These are phyloP conservation scores for Diogma glabrata DNA, from an alignment of 2,888 invertebrate genomes.

Conservation along the genomic window DNA sequence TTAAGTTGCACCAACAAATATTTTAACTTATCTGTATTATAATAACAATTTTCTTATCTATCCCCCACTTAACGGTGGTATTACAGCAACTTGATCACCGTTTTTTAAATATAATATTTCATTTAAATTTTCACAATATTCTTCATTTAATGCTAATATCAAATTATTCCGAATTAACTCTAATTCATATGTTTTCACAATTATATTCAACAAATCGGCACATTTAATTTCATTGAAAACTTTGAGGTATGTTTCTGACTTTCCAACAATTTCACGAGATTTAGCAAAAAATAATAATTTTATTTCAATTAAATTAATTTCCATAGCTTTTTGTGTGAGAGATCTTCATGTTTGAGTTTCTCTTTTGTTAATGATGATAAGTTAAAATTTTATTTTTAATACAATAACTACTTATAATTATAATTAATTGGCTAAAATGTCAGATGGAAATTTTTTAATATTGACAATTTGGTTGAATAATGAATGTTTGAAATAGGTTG, in stretches of 20 bases:
- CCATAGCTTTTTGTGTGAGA: no score
- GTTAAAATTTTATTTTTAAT: no score
- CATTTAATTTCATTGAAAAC: constrained; percentile 44
- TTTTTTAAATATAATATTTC: constrained; percentile 44
- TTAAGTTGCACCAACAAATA: background rate
- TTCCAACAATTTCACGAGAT: constrained; percentile 70
- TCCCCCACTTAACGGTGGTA: constrained; percentile 91
- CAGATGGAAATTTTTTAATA: no score
- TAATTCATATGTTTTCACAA: constrained; percentile 52
- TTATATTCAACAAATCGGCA: constrained; percentile 44
- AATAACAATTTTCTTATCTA: constrained; percentile 37
- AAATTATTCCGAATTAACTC: constrained; percentile 54
- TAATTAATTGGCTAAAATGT: no score
- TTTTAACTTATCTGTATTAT: no score
- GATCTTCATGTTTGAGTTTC: no score
- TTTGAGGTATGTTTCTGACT: constrained; percentile 41
- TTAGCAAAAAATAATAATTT: constrained; percentile 82
- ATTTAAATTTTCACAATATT: constrained; percentile 50
- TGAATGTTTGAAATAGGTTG: no score
- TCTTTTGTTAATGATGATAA: no score
- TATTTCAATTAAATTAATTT: constrained; percentile 37
- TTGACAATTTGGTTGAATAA: no score
- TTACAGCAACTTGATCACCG: constrained; percentile 78
- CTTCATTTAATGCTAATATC: constrained; percentile 74
- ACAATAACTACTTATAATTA: no score